Conservation (phyloP, 2,797 vertebrate genomes). For the Alfaro cultratus region DNA sequence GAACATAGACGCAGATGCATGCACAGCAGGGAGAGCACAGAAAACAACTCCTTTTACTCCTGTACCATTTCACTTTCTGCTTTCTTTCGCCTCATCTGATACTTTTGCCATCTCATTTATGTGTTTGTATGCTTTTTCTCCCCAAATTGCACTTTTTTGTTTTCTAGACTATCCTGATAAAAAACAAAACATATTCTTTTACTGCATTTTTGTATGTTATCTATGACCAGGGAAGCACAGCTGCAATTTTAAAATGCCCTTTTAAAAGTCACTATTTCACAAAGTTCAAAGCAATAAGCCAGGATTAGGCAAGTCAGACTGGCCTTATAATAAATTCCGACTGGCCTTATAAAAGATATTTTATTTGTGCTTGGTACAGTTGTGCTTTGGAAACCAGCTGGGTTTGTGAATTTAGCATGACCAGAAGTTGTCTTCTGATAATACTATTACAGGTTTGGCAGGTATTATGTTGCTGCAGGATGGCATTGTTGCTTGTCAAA, state of each 20-base stretch:
- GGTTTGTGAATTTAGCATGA: background rate
- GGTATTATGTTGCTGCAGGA: background rate
- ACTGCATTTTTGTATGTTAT: background rate
- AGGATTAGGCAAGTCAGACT: background rate
- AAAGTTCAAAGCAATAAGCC: constrained; percentile 1
- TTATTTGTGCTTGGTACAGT: background rate
- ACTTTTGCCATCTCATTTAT: background rate
- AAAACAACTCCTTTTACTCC: background rate
- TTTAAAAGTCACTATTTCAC: constrained; percentile 4
- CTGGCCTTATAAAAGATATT: constrained; percentile 17
- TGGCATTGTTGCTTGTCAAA: background rate
- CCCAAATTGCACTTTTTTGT: background rate
- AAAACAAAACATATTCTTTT: background rate
- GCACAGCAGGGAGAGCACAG: constrained; percentile 1
- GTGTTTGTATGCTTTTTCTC: background rate
- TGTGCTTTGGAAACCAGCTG: constrained; percentile 5
- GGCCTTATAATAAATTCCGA: background rate
- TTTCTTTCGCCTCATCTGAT: background rate
- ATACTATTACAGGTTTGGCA: background rate
- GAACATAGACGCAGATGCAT: constrained; percentile 22
- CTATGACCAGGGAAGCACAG: background rate
- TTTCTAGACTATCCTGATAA: background rate
- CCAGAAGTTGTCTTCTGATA: background rate
- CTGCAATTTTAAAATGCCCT: background rate
- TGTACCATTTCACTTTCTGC: background rate